Conservation (phyloP, 23 tunicate genomes). For the Diplosoma virens region DNA sequence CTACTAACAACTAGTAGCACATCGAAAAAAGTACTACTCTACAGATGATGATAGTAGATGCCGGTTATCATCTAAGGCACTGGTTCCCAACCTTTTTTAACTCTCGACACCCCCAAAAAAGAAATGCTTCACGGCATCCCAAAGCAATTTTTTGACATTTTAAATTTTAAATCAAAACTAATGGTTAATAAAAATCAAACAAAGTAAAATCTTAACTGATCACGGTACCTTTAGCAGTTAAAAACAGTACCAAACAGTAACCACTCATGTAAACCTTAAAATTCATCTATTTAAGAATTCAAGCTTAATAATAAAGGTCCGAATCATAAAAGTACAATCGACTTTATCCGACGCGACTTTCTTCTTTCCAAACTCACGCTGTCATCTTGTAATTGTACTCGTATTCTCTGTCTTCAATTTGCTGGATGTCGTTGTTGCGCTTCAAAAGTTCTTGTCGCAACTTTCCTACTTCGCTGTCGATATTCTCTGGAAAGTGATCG, state of each 20-base stretch:
- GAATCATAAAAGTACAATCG: not conserved
- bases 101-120: too few relatives aligned
- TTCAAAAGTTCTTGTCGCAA: conserved; percentile 82
- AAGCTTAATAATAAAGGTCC: not conserved
- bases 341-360: not conserved
- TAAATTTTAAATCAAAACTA: not conserved
- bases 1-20: too few relatives aligned
- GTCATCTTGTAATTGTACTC: conserved; percentile 69
- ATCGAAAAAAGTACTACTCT: too few relatives aligned
- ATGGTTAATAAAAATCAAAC: not conserved
- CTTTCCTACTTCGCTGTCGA: conserved; percentile 85
- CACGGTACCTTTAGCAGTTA: too few relatives aligned
- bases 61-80: too few relatives aligned
- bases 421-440: conserved; percentile 77
- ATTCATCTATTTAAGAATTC: not conserved
- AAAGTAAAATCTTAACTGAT: too few relatives aligned
- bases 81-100: too few relatives aligned
- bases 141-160: too few relatives aligned
- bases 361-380: conserved; percentile 43
- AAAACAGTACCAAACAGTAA: not conserved
- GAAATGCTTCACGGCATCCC: too few relatives aligned
- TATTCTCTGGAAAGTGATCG: conserved; percentile 90
- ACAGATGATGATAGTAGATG: too few relatives aligned
- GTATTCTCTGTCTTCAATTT: conserved; percentile 90
- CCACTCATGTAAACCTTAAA: too few relatives aligned